These are phyloP conservation scores for Dryococelus australis DNA, from an alignment of 2,888 invertebrate genomes.

Conservation along the genomic window DNA sequence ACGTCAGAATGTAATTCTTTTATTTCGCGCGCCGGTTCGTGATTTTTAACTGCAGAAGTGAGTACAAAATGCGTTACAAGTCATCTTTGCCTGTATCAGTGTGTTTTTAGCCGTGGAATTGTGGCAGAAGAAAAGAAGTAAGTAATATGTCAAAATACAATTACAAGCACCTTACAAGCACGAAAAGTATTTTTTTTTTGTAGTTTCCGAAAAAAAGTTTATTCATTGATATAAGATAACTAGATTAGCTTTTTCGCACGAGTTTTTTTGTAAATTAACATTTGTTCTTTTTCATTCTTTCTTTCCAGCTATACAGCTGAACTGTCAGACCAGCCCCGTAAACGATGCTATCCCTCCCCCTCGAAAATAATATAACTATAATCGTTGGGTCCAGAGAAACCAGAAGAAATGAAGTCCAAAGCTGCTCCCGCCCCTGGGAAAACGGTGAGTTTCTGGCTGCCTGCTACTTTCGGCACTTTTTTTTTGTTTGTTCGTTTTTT, in stretches of 20 bases:
- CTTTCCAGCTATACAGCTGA: constrained; percentile 17
- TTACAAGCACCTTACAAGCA: background rate
- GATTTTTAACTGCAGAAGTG: background rate
- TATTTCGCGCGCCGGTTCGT: background rate
- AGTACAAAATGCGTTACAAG: background rate
- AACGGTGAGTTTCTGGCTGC: constrained; percentile 36
- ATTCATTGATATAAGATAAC: background rate
- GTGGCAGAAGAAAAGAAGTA: background rate
- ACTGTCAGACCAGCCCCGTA: constrained; percentile 27
- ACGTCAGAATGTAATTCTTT: background rate
- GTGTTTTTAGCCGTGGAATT: background rate
- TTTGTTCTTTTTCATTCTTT: background rate
- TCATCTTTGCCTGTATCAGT: background rate
- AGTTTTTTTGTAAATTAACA: background rate
- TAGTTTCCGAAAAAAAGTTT: background rate
- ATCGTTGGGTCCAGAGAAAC: constrained; percentile 41
- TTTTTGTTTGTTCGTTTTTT: background rate
- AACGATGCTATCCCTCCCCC: constrained; percentile 39
- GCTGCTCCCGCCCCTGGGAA: constrained; percentile 36
- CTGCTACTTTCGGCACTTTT: background rate
- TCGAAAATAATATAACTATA: constrained; percentile 30
- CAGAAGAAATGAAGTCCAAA: constrained; percentile 42
- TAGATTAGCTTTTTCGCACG: background rate
- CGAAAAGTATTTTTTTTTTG: no score
- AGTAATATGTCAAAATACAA: background rate